Evolutionary conservation across 1,140 invertebrate species (phyloP).

Genomic region (Danaus plexippus): DNA sequence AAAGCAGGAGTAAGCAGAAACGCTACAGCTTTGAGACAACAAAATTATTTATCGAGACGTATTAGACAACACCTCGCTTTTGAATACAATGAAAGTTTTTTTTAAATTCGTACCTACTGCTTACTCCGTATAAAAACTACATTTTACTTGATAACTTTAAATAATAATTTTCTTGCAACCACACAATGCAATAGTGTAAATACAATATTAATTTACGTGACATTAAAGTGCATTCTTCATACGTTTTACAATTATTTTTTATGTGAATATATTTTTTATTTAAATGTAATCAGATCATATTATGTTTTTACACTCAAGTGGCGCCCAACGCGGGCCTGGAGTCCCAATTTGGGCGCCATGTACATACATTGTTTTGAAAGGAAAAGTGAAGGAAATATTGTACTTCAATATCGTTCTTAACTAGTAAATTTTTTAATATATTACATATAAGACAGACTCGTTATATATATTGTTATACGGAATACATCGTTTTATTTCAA

Average conservation of each 20-base stretch:
- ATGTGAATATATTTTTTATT: constrained; percentile 29
- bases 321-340: constrained; percentile 6
- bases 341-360: constrained; percentile 15
- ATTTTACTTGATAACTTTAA: constrained; percentile 39
- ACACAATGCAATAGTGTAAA: constrained; percentile 55
- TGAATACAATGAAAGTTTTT: background rate
- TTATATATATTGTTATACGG: too few species aligned
- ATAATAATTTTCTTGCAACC: constrained; percentile 44
- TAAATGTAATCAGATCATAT: too few species aligned
- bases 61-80: background rate
- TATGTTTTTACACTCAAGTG: background rate
- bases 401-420: too few species aligned
- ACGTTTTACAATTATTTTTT: constrained; percentile 31
- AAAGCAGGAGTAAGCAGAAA: constrained; percentile 59
- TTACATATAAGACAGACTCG: too few species aligned
- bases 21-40: constrained; percentile 10
- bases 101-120: constrained; percentile 35
- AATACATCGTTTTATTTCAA: background rate
- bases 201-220: constrained; percentile 42
- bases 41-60: background rate
- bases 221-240: constrained; percentile 48
- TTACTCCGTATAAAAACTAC: constrained; percentile 56
- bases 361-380: constrained; percentile 1
- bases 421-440: too few species aligned
- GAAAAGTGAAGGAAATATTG: background rate